phyloP scores from a whole-genome alignment of 2,888 invertebrate genomes.

The Drosophila pegasa region DNA sequence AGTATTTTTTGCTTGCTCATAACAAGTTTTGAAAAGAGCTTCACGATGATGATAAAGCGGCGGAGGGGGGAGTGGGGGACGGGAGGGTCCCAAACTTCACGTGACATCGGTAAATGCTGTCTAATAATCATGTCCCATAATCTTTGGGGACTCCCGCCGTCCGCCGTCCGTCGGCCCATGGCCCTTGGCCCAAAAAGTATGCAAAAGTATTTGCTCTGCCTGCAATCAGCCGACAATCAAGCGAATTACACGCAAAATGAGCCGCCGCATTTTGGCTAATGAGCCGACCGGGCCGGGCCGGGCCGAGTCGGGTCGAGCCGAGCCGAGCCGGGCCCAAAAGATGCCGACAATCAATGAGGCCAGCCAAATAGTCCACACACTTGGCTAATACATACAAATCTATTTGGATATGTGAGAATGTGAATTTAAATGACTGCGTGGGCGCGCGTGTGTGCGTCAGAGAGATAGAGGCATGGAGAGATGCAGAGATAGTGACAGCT shows the following conservation, averaged over 20 bases:
- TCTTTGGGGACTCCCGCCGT: conserved; percentile 35
- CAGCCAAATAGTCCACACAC: conserved; percentile 30
- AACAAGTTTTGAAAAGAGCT: conserved; percentile 10
- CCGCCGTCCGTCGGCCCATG: neutral
- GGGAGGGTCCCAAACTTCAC: conserved; percentile 34
- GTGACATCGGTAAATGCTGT: conserved; percentile 63
- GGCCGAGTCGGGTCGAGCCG: conserved; percentile 31
- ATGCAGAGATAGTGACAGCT: neutral
- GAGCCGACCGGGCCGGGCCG: conserved; percentile 42
- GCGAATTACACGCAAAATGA: conserved; percentile 57
- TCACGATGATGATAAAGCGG: neutral
- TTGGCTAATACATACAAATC: conserved; percentile 24
- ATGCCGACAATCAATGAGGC: conserved; percentile 50
- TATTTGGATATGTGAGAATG: conserved; percentile 14
- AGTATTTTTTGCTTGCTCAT: conserved; percentile 31
- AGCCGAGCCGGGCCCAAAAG: conserved; percentile 14
- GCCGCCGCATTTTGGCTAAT: conserved; percentile 51
- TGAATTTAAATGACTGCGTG: conserved; percentile 6
- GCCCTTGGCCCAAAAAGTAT: conserved; percentile 34
- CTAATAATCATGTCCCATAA: conserved; percentile 56
- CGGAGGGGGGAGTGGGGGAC: neutral
- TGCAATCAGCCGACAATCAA: conserved; percentile 61
- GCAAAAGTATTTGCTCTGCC: conserved; percentile 48
- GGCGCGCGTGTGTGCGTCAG: neutral
- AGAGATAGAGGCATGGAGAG: neutral